Evolutionary conservation across 2,888 invertebrate genomes (phyloP), one percentile per base, ranked within the genome.

Genomic region (Athalia rosae): DNA sequence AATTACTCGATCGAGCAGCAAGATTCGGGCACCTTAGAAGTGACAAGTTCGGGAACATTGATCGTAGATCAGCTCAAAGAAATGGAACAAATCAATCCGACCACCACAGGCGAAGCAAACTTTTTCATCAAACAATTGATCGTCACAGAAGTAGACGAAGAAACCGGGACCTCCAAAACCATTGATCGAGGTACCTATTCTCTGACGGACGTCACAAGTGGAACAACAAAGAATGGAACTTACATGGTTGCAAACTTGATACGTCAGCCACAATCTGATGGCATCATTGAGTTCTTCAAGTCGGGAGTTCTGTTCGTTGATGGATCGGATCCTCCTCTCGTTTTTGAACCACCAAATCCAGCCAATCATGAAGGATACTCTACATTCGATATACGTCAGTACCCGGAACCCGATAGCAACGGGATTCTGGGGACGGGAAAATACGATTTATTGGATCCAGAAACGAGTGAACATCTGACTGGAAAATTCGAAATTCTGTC

Each of bases 191-290:
- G 73, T 61, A 61, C 61, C 4, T 73, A 48, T 28, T 11, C 0
- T 9, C 47, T 73, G 73, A 73, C 45, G 11, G 73, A 73, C 73
- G n/a, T 28, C 15, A 61, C 15, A 4, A 73, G 59, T 9, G 73
- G 61, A 48, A 28, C 4, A 45, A 15, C 6, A 2, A 48, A 47
- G 48, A 8, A 45, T 15, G 73, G 73, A 4, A 73, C 15, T 2
- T 47, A 47, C n/a, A 43, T 61, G 11, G 61, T 73, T 5, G 6
- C 45, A 48, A 73, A 73, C 8, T 61, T 47, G 47, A 28, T 73
- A n/a, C 28, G 61, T 9, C 48, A 43, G 47, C 15, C 73, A 28
- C 11, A 47, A 28, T 45, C 61, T 28, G 73, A 56, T 3, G 61
- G 28, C 41, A 56, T 28, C 45, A 48, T 73, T 3, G 48, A 73